These are phyloP conservation scores for Dasysyrphus albostriatus DNA, from an alignment of 2,888 invertebrate species.

Conservation along the genomic window DNA sequence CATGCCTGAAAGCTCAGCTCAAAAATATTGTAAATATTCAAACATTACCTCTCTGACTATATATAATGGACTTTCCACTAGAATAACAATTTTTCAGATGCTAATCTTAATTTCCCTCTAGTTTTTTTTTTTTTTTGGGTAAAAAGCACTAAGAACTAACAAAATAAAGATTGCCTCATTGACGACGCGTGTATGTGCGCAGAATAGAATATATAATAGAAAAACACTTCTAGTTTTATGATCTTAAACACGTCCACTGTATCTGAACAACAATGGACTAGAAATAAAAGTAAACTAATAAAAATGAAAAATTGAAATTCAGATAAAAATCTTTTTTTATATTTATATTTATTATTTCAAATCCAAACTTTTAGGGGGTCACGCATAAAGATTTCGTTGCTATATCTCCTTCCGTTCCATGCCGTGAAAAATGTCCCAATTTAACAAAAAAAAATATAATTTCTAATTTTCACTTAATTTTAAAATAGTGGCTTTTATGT, in stretches of 20 bases:
- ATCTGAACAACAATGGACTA: conserved; percentile 16
- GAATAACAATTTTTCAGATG: conserved; percentile 66
- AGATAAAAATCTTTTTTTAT: conserved; percentile 66
- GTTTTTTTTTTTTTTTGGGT: conserved; percentile 10
- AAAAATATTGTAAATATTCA: no score
- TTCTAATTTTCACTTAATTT: conserved; percentile 73
- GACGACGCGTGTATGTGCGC: conserved; percentile 68
- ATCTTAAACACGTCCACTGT: conserved; percentile 65
- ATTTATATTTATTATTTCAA: not conserved
- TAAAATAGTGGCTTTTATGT: conserved; percentile 43
- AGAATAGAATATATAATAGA: no score
- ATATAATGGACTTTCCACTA: conserved; percentile 63
- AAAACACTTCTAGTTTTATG: conserved; percentile 58
- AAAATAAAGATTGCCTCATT: conserved; percentile 43
- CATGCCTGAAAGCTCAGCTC: no score
- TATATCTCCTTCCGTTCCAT: not conserved
- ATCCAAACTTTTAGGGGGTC: conserved; percentile 33
- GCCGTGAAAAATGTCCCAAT: conserved; percentile 37
- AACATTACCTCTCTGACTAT: not conserved
- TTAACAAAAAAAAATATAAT: conserved; percentile 29
- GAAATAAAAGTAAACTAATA: conserved; percentile 50
- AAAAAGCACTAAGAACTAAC: not conserved
- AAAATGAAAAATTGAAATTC: conserved; percentile 59
- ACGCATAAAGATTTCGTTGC: conserved; percentile 18
- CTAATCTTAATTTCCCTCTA: conserved; percentile 42